phyloP scores from a whole-genome alignment of 2,797 vertebrate genomes.

The Squalus acanthias region DNA sequence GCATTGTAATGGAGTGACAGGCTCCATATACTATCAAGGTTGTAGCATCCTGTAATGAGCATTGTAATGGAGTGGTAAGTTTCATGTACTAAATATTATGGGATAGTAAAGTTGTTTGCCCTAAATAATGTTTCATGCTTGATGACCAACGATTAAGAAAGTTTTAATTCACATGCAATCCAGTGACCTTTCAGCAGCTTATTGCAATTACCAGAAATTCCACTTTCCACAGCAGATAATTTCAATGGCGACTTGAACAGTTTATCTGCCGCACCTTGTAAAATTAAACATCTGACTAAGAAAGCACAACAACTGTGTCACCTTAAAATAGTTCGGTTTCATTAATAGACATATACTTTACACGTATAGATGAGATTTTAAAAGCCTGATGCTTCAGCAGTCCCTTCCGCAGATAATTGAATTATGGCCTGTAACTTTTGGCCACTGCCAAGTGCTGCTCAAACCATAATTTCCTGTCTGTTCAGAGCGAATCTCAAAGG shows the following conservation, averaged over 20 bases:
- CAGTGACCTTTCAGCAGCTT: neutral
- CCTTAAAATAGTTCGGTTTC: neutral
- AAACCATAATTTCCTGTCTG: conserved; percentile 47
- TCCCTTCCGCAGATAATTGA: conserved; percentile 45
- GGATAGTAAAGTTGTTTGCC: neutral
- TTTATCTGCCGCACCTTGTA: neutral
- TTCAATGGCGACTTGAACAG: neutral
- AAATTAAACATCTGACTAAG: neutral
- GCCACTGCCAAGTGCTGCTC: conserved; percentile 42
- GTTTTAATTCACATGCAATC: neutral
- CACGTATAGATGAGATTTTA: neutral
- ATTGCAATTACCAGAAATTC: neutral
- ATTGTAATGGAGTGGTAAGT: neutral
- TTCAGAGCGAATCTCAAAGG: conserved; percentile 42
- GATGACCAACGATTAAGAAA: neutral
- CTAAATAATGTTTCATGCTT: neutral
- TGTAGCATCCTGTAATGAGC: neutral
- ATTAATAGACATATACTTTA: conserved; percentile 19
- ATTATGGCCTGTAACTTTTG: conserved; percentile 43
- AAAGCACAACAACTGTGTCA: neutral
- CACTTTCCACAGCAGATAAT: neutral
- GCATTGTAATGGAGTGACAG: too few species aligned
- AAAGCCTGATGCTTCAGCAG: neutral
- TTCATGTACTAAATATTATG: neutral
- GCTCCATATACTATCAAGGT: too few species aligned